Evolutionary conservation across 2,888 invertebrate species (phyloP).

Genomic region (Athetis lepigone): DNA sequence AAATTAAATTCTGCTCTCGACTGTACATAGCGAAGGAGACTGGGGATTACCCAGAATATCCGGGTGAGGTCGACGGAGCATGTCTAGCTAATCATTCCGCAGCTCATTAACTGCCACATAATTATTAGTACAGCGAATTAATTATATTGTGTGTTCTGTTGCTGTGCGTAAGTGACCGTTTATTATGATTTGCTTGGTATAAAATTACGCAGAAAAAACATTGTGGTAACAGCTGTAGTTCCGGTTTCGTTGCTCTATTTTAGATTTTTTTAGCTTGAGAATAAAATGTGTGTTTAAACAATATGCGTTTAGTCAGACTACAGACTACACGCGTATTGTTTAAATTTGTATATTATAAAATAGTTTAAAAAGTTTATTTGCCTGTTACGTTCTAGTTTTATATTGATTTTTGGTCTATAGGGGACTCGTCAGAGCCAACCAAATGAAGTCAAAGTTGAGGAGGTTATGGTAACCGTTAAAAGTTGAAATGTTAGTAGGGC

Average conservation of each 20-base stretch:
- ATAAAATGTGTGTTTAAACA: no score
- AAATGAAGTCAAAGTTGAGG: no score
- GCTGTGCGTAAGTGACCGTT: slow-evolving; percentile 16
- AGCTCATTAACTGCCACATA: slow-evolving; percentile 54
- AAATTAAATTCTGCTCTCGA: no score
- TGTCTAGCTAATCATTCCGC: slow-evolving; percentile 56
- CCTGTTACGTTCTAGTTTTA: no score
- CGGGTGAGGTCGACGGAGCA: slow-evolving; percentile 59
- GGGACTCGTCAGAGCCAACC: no score
- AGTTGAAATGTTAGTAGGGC: no score
- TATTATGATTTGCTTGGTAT: slow-evolving; percentile 12
- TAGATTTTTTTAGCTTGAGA: neutral
- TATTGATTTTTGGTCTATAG: no score
- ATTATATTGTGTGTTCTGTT: slow-evolving; percentile 37
- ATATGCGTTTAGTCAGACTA: no score
- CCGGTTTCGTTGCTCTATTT: slow-evolving; percentile 16
- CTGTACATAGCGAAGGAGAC: slow-evolving; percentile 19
- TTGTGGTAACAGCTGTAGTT: neutral
- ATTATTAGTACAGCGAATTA: slow-evolving; percentile 36
- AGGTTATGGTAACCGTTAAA: no score
- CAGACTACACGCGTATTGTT: no score
- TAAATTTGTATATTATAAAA: no score
- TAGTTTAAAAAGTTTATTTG: no score
- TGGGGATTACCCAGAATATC: slow-evolving; percentile 58
- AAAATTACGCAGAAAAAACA: slow-evolving; percentile 9